A percentile compares a stretch with the other conserved stretches of the same genome.
Conservation (phyloP, 2,888 invertebrate genomes). For the Pinctada fucata region DNA sequence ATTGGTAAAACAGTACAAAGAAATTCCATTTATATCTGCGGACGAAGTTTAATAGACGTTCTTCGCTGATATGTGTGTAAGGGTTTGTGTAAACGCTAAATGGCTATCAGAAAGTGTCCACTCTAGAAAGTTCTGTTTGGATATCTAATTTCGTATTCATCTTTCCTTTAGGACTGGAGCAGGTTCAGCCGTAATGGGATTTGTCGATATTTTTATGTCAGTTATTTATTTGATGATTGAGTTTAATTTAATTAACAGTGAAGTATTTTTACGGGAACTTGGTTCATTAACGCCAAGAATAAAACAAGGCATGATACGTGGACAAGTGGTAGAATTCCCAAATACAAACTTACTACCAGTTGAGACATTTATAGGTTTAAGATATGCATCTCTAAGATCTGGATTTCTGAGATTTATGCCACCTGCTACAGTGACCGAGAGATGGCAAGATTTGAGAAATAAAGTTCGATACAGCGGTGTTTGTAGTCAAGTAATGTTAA, state of each 20-base stretch:
- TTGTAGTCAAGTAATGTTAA: not conserved
- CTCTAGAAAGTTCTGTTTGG: too few species aligned
- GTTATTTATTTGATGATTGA: too few species aligned
- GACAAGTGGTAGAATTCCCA: not conserved
- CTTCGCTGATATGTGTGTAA: too few species aligned
- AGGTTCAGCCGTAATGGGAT: too few species aligned
- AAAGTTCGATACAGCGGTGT: not conserved
- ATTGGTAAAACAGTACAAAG: not conserved
- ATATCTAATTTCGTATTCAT: too few species aligned
- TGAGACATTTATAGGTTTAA: not conserved
- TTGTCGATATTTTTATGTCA: too few species aligned
- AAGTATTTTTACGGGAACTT: not conserved
- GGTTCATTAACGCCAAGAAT: not conserved
- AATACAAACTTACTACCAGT: not conserved
- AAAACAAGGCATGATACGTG: not conserved
- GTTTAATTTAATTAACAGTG: not conserved
- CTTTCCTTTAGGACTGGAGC: too few species aligned
- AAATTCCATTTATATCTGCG: too few species aligned
- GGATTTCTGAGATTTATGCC: not conserved
- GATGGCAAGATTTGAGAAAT: not conserved
- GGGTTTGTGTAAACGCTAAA: too few species aligned
- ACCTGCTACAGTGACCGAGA: not conserved
- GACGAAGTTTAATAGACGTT: too few species aligned
- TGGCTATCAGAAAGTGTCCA: too few species aligned
- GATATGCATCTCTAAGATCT: not conserved